phyloP scores from a whole-genome alignment of 2,113 vertebrate genomes.

The Tupaia chinensis region DNA sequence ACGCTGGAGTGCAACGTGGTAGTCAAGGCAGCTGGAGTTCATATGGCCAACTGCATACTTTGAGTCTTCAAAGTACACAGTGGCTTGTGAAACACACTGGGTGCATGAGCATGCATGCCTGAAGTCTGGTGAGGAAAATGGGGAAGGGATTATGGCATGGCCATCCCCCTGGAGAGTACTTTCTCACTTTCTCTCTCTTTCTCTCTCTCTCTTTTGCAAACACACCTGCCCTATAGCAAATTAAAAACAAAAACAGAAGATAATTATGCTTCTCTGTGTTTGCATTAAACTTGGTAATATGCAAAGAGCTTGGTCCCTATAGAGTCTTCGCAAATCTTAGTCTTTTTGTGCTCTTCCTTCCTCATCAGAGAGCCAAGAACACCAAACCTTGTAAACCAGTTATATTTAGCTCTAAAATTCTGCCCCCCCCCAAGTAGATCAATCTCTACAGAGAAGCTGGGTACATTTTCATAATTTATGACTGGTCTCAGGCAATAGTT shows the following conservation, averaged over 20 bases:
- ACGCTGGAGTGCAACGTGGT: too few species aligned
- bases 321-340: not conserved
- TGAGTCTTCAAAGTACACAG: too few species aligned
- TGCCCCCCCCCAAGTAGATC: not conserved
- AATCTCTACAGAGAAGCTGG: constrained; percentile 5
- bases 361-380: not conserved
- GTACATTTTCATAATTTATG: constrained; percentile 60
- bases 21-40: too few species aligned
- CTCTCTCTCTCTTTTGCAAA: too few species aligned
- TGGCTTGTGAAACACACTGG: too few species aligned
- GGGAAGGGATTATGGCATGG: too few species aligned
- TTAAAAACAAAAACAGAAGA: not conserved
- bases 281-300: not conserved
- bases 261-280: not conserved
- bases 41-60: too few species aligned
- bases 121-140: too few species aligned
- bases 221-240: too few species aligned
- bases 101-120: too few species aligned
- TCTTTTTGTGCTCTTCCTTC: not conserved
- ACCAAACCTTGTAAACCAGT: not conserved
- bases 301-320: not conserved
- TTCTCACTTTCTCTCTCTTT: too few species aligned
- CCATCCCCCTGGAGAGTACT: too few species aligned
- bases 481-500: not conserved
- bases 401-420: constrained; percentile 28